These are phyloP conservation scores for Poecile atricapillus DNA, from an alignment of 2,113 vertebrate species.

Conservation along the genomic window DNA sequence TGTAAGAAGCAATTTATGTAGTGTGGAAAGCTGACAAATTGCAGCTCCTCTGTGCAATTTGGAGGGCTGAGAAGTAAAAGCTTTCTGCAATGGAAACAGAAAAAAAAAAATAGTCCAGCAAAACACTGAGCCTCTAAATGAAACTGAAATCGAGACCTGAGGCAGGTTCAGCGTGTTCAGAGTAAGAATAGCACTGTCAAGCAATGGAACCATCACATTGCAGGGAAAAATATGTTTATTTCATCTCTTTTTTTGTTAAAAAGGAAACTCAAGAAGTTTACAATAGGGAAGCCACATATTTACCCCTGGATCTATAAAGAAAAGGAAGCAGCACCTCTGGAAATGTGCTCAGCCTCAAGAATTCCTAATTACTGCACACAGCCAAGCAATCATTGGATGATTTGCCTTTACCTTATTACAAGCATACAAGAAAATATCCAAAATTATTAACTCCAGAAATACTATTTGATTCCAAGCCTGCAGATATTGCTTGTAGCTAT, in stretches of 20 bases:
- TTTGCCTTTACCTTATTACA: not conserved
- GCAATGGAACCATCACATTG: not conserved
- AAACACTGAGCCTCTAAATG: not conserved
- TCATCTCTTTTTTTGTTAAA: not conserved
- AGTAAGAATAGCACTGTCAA: not conserved
- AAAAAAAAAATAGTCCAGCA: not conserved
- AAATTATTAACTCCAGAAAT: not conserved
- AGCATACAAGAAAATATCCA: not conserved
- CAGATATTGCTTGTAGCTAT: not conserved
- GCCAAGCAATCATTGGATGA: not conserved
- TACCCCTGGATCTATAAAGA: not conserved
- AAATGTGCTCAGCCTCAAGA: not conserved
- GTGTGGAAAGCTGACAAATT: not conserved
- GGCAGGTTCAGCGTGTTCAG: not conserved
- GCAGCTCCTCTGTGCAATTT: not conserved
- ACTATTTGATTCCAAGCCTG: not conserved
- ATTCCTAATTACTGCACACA: not conserved
- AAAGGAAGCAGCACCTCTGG: not conserved
- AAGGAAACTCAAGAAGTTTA: not conserved
- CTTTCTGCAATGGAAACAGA: not conserved
- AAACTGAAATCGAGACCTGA: not conserved
- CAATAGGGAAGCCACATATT: not conserved
- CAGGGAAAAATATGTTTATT: rapidly evolving
- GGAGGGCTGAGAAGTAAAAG: not conserved
- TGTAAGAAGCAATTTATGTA: not conserved